Base-by-base conservation (phyloP, 2,113 vertebrate genomes). In the Argyrosomus japonicus region DNA sequence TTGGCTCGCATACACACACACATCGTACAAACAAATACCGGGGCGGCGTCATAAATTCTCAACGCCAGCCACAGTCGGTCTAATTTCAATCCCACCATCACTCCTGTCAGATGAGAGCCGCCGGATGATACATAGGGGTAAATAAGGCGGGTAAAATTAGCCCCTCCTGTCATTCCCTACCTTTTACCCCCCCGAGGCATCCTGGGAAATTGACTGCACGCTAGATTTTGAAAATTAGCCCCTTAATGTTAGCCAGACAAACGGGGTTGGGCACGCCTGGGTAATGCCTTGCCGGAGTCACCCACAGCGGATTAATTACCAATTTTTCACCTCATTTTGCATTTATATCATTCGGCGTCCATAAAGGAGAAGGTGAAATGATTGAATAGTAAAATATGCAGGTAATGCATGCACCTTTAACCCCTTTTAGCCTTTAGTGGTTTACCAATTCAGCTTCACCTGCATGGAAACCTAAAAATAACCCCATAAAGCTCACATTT, bases 151-250 rank as follows among this genome's bases (percentile, higher is more conserved):
- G 96, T 95, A 95, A 97, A 98, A 99, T 98, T 97, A 98, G 96
- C 97, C 96, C 85, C 96, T 96, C 96, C 96, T 97, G 97, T 97
- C 97, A 97, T 83, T 81, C 96, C 95, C 96, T 97, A 97, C 97
- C 97, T 98, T 97, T 96, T 96, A 96, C 83, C 96, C 97, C 36
- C 87, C 76, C 21, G 88, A 96, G 97, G 97, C 97, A 97, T 92
- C 86, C 87, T 92, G 92, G 96, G 97, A 98, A 98, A 99, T 98
- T 98, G 97, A 99, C 97, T 98, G 97, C 97, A 97, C 94, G 96
- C 97, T 97, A 96, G 96, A 99, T 98, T 98, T 98, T 97, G 95
- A 97, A 99, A 99, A 98, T 99, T 97, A 99, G 97, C 96, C 96
- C 83, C 96, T 94, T 98, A 98, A 99, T 97, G 97, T 97, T 97